Conservation (phyloP, 2,797 vertebrate species). For the Pelochelys cantorii region DNA sequence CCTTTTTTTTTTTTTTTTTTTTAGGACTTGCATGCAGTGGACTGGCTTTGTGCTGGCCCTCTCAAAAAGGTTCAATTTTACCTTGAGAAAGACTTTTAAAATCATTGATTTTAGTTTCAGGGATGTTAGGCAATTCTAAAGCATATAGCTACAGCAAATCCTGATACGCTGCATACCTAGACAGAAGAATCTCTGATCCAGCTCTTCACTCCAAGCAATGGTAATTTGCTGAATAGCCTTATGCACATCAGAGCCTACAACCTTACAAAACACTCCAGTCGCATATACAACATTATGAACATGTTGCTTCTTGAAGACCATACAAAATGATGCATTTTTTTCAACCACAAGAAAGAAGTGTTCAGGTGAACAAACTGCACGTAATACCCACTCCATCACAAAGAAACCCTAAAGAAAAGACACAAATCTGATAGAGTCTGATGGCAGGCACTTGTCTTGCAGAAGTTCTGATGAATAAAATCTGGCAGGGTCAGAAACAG, state of each 20-base stretch:
- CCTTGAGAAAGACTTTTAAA: not conserved
- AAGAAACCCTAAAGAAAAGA: not conserved
- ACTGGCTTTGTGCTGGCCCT: not conserved
- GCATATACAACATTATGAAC: conserved; percentile 43
- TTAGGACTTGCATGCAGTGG: not conserved
- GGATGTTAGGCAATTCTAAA: not conserved
- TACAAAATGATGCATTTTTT: not conserved
- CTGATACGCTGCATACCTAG: not conserved
- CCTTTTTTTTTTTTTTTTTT: not conserved
- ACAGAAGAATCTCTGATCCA: not conserved
- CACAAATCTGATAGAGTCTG: not conserved
- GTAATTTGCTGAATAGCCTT: conserved; percentile 57
- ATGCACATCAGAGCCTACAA: conserved; percentile 11
- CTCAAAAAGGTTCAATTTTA: not conserved
- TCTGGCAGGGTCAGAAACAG: not conserved
- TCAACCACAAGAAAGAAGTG: not conserved
- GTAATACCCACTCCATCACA: not conserved
- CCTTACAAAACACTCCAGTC: conserved; percentile 25
- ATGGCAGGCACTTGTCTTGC: not conserved
- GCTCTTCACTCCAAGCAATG: conserved; percentile 26
- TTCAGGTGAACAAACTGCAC: not conserved
- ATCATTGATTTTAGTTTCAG: not conserved
- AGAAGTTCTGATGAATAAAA: not conserved
- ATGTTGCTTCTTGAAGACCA: conserved; percentile 31
- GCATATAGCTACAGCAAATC: not conserved